Conservation (phyloP, 2,888 invertebrate species). For the Dexiosoma caninum region DNA sequence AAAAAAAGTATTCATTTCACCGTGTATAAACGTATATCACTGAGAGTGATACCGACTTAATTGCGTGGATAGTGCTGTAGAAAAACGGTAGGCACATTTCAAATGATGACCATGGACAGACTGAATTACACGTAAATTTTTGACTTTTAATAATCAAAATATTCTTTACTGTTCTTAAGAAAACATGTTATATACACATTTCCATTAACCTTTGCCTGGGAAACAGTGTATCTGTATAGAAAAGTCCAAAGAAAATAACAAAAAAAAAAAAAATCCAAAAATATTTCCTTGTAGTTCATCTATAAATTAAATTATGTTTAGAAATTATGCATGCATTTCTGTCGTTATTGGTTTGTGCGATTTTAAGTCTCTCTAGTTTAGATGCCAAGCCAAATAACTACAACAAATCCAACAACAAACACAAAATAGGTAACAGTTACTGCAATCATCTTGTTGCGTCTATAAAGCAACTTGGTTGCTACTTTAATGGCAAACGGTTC, state of each 20-base stretch:
- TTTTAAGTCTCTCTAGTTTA: constrained; percentile 33
- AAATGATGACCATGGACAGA: too few species aligned
- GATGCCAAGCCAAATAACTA: constrained; percentile 35
- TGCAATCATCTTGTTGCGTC: constrained; percentile 37
- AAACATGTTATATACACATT: too few species aligned
- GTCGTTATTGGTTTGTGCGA: constrained; percentile 49
- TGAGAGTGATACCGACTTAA: too few species aligned
- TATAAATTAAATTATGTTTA: constrained; percentile 77
- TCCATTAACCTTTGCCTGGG: too few species aligned
- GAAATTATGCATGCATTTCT: constrained; percentile 75
- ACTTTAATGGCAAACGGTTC: constrained; percentile 38
- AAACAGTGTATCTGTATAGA: constrained; percentile 11
- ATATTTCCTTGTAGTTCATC: constrained; percentile 67
- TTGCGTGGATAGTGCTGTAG: too few species aligned
- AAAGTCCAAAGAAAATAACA: neutral
- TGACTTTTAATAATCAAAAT: too few species aligned
- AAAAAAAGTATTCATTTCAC: too few species aligned
- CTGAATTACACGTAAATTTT: too few species aligned
- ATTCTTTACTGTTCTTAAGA: too few species aligned
- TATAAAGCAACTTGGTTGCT: constrained; percentile 33
- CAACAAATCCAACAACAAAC: neutral
- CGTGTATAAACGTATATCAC: too few species aligned
- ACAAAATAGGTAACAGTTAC: constrained; percentile 36
- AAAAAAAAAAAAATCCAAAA: too few species aligned
- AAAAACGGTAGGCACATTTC: too few species aligned